Evolutionary conservation across 2,888 invertebrate genomes (phyloP), one percentile per base, ranked within the genome.

Genomic region (Drosophila dives): DNA sequence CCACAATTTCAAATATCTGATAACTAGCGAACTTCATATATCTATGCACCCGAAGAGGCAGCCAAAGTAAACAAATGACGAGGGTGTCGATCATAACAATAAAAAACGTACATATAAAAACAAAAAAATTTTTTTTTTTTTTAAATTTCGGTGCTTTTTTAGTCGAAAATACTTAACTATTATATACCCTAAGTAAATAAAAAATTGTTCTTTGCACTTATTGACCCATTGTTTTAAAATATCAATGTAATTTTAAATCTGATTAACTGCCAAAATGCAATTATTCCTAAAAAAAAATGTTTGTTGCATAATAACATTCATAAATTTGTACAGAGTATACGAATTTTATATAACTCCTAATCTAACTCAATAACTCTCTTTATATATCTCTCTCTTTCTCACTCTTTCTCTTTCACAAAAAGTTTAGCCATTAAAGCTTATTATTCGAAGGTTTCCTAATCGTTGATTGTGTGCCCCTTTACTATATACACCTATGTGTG

Each of bases 41-140:
- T 77, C 74, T 72, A 61, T 72, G 60, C 75, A 72, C 48, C 32
- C 58, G 12, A 12, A 29, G 55, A 32, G 40, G 67, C 80, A 69
- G 64, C 60, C 64, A 78, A 77, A 78, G 72, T 59, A 89, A 81
- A 79, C 64, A 77, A 62, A 53, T 73, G 62, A 62, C 63, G 56
- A 65, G 70, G 71, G 76, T 75, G 64, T 54, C 38, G 56, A 48
- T 29, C 38, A 60, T 20, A 38, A 34, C 26, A 64, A 54, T 34
- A 17, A 34, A 4, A 29, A 12, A 33, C 23, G 23, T 48, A 40
- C 26, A 51, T 34, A 23, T 10, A 15, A 45, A 12, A 20, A 45
- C 20, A 12, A 45, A 20, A 12, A 36, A n/a, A n/a, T n/a, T n/a
- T n/a, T n/a, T n/a, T n/a, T n/a, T n/a, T n/a, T n/a, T n/a, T n/a